Base-by-base conservation (phyloP, 2,888 invertebrate genomes). In the Hydriomena furcata region DNA sequence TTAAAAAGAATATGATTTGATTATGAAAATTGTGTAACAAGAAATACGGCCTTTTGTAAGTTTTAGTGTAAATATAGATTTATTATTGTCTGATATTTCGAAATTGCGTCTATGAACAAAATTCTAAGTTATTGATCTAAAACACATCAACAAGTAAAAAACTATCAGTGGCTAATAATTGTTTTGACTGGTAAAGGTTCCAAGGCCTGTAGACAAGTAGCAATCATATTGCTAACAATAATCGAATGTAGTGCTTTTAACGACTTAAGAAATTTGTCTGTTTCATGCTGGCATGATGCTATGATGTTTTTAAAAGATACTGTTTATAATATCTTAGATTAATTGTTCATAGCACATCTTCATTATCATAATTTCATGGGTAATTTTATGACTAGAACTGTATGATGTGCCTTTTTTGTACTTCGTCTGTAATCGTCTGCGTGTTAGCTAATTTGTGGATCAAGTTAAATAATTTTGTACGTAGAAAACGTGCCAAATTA, bases 351-450 rank as follows among this genome's bases (percentile, higher is more conserved):
- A 31, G 13, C 31, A 2, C 7, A n/a, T n/a, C n/a, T n/a, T n/a
- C 11, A 28, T 11, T 31, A 23, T 23, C 7, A 23, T 30, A 7
- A 7, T 10, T 35, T 35, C 8, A 23, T 36, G 23, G 7, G 13
- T 24, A 17, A 17, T 17, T 17, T 21, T 30, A 61, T 4, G 49
- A 47, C 10, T 40, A 30, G 21, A 10, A n/a, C 7, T 35, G 31
- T 8, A 25, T 40, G 25, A 11, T 42, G 10, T 43, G 38, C 10
- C 13, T 10, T 21, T 57, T 51, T 53, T 48, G 17, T 51, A 53
- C 41, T 48, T 46, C 44, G n/a, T 48, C 13, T 43, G 48, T 32
- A 5, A 5, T 7, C 27, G n/a, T 21, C 11, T 24, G n/a, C 12
- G 10, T 25, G 12, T 35, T 20, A 12, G 27, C 7, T 25, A 32